Conservation (phyloP, 2,113 vertebrate species). For the Oryzias celebensis region DNA sequence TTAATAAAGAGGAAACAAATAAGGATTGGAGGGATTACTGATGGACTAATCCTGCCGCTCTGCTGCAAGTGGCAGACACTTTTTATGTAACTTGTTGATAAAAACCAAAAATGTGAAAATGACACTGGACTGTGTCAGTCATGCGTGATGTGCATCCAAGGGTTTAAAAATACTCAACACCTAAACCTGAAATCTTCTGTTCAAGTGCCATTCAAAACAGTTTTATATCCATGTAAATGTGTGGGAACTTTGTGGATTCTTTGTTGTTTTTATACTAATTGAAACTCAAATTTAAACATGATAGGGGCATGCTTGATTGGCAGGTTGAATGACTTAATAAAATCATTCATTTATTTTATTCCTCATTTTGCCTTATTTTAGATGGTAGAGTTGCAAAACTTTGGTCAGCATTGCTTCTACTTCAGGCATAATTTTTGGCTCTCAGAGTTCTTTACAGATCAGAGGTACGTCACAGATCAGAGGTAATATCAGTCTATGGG, state of each 20-base stretch:
- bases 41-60: constrained; percentile 13
- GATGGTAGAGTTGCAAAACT: too few species aligned
- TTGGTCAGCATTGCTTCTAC: too few species aligned
- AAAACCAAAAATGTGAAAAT: constrained; percentile 28
- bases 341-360: too few species aligned
- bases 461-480: too few species aligned
- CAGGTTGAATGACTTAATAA: too few species aligned
- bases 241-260: not conserved
- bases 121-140: constrained; percentile 7
- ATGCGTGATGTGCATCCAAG: constrained; percentile 20
- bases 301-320: too few species aligned
- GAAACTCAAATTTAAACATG: not conserved
- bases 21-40: constrained; percentile 27
- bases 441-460: too few species aligned
- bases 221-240: not conserved
- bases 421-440: too few species aligned
- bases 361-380: too few species aligned
- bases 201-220: not conserved
- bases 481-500: too few species aligned
- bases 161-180: constrained; percentile 1
- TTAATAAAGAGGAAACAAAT: constrained; percentile 6
- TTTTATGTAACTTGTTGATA: constrained; percentile 27
- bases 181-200: not conserved
- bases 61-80: constrained; percentile 35
- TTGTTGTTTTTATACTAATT: not conserved